Evolutionary conservation across 2,797 vertebrate genomes (phyloP), one percentile per base, ranked within the genome.

Genomic region (Nothura maculosa): DNA sequence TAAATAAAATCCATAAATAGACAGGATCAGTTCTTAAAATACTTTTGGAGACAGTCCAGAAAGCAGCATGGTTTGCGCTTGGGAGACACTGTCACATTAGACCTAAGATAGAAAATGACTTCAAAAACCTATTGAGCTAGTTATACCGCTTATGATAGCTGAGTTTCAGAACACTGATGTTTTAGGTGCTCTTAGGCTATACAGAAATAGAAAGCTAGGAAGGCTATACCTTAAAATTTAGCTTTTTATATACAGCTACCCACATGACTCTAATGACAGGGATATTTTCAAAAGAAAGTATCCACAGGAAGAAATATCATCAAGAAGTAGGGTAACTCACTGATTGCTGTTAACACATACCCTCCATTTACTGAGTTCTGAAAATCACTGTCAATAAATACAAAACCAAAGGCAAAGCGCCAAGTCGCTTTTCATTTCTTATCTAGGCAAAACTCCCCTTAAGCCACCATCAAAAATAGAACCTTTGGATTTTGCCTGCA

Each of bases 221-320:
- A 66, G 36, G 34, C 36, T 69, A 22, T 34, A 68, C 3, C 24
- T 52, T 55, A 43, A 22, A 66, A 73, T 74, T 75, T 22, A 83
- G 14, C 4, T 63, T 68, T 91, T 75, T 40, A 52, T 45, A 12
- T 30, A 50, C 27, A 85, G 47, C 47, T 83, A 47, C 7, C 83
- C 38, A 66, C 7, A 8, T 30, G 15, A 42, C 38, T 80, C 30
- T 40, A 67, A 82, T 48, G 72, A 10, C 60, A 87, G 82, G 19
- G 25, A 8, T 73, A 67, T 38, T 86, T 94, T 75, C 77, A 62
- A 86, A 84, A 87, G 63, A 21, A 91, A 76, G 25, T 18, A 83
- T 70, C 85, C 54, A 52, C 30, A 17, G 30, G 32, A 64, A 79
- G 61, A 89, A 92, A 81, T 32, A 15, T 58, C 70, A 91, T 45